Conservation (phyloP, 2,113 vertebrate species). For the Eclectus roratus region DNA sequence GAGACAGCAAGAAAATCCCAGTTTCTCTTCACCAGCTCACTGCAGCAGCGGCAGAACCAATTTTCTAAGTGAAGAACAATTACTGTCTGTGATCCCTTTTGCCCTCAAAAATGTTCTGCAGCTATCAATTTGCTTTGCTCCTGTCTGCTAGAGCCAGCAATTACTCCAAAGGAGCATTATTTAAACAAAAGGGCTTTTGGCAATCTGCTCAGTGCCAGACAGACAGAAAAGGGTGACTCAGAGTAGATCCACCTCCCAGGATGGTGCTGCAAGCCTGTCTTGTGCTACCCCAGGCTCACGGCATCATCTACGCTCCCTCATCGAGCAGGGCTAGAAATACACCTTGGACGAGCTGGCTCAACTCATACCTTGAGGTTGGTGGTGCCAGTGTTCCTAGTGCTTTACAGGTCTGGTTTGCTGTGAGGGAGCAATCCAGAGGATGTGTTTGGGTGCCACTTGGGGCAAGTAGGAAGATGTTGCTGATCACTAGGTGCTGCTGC, state of each 20-base stretch:
- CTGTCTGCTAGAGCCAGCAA: background rate
- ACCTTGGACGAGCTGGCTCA: background rate
- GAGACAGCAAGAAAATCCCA: background rate
- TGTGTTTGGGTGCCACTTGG: background rate
- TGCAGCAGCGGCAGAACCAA: background rate
- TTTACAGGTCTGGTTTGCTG: background rate
- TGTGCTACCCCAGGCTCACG: background rate
- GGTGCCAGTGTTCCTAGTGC: background rate
- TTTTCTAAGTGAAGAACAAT: background rate
- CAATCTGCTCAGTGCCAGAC: background rate
- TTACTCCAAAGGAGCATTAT: background rate
- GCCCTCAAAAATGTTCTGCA: background rate
- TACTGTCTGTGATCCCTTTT: background rate
- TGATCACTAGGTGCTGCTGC: background rate
- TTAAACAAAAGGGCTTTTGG: background rate
- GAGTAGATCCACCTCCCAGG: background rate
- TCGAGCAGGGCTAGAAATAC: accelerated
- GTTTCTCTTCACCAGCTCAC: background rate
- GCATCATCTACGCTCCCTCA: accelerated
- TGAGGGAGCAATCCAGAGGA: background rate
- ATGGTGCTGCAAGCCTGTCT: accelerated
- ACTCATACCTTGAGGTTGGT: background rate
- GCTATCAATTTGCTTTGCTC: background rate
- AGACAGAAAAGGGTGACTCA: background rate
- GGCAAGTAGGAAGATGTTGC: background rate